phyloP scores from a whole-genome alignment of 1,140 invertebrate genomes.

The Pseudobourletiella spinata region DNA sequence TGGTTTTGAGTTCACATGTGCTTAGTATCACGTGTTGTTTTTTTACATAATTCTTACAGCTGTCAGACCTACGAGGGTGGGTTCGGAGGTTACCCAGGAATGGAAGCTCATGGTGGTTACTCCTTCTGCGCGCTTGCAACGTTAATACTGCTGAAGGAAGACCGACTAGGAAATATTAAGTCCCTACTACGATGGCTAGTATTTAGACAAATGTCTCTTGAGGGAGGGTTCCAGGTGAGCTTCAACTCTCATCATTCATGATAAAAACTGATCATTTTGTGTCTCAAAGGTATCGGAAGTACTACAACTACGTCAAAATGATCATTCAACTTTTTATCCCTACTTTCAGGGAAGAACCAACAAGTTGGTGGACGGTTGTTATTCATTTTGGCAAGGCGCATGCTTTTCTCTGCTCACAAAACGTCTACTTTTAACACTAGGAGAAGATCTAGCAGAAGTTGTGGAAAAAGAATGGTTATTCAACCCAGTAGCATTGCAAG shows the following conservation, averaged over 20 bases:
- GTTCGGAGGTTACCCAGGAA: conserved; percentile 84
- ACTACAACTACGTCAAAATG: too few relatives aligned
- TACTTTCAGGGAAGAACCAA: conserved; percentile 73
- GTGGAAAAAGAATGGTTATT: conserved; percentile 54
- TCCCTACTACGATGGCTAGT: conserved; percentile 72
- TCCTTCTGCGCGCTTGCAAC: conserved; percentile 91
- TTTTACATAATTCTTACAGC: conserved; percentile 43
- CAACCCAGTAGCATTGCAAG: conserved; percentile 76
- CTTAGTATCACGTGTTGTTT: too few relatives aligned
- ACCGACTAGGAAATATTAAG: conserved; percentile 67
- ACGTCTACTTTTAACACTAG: neutral
- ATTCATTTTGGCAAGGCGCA: conserved; percentile 97
- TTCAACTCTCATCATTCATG: too few relatives aligned
- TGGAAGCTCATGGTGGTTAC: conserved; percentile 98
- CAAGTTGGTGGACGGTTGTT: conserved; percentile 97
- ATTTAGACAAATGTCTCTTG: conserved; percentile 79
- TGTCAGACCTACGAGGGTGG: conserved; percentile 99
- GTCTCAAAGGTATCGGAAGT: too few relatives aligned
- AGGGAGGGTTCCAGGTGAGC: conserved; percentile 72
- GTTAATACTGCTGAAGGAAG: conserved; percentile 68
- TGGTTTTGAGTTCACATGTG: too few relatives aligned
- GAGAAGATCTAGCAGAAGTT: neutral
- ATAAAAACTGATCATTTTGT: too few relatives aligned
- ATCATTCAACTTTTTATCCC: too few relatives aligned
- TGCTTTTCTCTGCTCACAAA: conserved; percentile 63